Evolutionary conservation across 2,888 invertebrate species (phyloP), one percentile per base, ranked within the genome.

Genomic region (Limnephilus auricula): DNA sequence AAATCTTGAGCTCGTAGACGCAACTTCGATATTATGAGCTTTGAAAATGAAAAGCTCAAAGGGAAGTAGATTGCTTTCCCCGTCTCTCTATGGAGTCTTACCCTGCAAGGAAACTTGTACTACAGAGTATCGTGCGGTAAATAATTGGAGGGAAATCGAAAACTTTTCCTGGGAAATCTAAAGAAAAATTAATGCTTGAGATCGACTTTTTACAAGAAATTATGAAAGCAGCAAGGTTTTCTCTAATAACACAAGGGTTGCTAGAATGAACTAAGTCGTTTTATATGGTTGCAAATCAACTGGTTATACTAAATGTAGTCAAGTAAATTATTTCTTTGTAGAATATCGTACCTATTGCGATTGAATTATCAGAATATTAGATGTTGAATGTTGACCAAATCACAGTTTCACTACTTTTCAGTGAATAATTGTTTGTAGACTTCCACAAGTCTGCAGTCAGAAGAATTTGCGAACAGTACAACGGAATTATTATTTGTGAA

Each of bases 41-140:
- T 65, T 65, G 65, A 65, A 65, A 89, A 89, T 89, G 89, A 89
- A 89, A 89, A 80, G 78, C 89, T 89, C 89, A 89, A 89, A 89
- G 79, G 37, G 45, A 78, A 89, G 40, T 40, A 89, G 89, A 89
- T 89, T 89, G 89, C 89, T 89, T 34, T 79, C 40, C 40, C 79
- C 80, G 32, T 89, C 40, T n/a, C 37, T 32, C 40, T 89, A 89
- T 80, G 34, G 79, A 65, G 25, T 25, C 65, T 65, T 65, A n/a
- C 25, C 65, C 25, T 65, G 9, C 6, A n/a, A 65, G 89, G 79
- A 89, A 89, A 89, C 30, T 89, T 80, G n/a, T 79, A 25, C 37
- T 79, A 25, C 37, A 25, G 79, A 89, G 79, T 89, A 89, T 89
- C 40, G 79, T 30, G 79, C 89, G 31, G 40, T 37, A 89, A 89